phyloP scores from a whole-genome alignment of 2,888 invertebrate genomes.

The Anarsia innoxiella region DNA sequence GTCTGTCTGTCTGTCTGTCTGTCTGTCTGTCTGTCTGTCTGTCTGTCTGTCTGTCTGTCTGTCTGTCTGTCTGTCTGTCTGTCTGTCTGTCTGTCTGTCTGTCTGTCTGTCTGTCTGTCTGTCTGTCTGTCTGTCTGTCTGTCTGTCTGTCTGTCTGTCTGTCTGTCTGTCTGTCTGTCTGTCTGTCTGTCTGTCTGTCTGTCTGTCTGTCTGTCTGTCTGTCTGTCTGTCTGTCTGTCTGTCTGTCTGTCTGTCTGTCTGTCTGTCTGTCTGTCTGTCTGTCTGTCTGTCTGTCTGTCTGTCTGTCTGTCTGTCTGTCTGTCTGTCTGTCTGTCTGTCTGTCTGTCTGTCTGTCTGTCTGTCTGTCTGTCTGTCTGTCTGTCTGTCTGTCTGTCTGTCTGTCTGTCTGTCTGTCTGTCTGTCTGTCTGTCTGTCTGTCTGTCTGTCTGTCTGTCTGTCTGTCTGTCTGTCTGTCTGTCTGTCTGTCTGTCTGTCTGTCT shows the following conservation, averaged over 20 bases:
- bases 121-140: slow-evolving; percentile 2
- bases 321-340: slow-evolving; percentile 4
- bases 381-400: slow-evolving; percentile 4
- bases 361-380: slow-evolving; percentile 4
- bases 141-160: slow-evolving; percentile 2
- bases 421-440: neutral
- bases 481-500: slow-evolving; percentile 1
- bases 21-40: slow-evolving; percentile 2
- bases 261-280: slow-evolving; percentile 3
- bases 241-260: slow-evolving; percentile 2
- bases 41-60: slow-evolving; percentile 2
- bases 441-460: slow-evolving; percentile 1
- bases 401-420: slow-evolving; percentile 1
- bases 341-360: slow-evolving; percentile 3
- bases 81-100: slow-evolving; percentile 2
- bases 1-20: slow-evolving; percentile 2
- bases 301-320: slow-evolving; percentile 3
- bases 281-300: slow-evolving; percentile 4
- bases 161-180: slow-evolving; percentile 2
- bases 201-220: slow-evolving; percentile 2
- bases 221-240: slow-evolving; percentile 2
- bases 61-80: slow-evolving; percentile 2
- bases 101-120: slow-evolving; percentile 2
- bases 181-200: slow-evolving; percentile 2
- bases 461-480: slow-evolving; percentile 1